Evolutionary conservation across 2,797 vertebrate species (phyloP).

Genomic region (Zalophus californianus): DNA sequence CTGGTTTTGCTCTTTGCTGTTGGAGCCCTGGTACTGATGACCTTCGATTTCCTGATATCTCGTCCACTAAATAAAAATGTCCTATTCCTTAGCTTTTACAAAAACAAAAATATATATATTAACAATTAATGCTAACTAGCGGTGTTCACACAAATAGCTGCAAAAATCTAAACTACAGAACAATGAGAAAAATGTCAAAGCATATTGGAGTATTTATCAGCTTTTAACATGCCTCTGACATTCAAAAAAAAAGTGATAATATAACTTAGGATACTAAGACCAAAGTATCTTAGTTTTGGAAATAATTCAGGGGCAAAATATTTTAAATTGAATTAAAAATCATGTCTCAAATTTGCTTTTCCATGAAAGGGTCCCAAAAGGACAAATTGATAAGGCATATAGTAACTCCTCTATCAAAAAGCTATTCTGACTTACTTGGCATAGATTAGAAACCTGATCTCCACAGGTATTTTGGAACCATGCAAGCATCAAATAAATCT

Average conservation of each 20-base stretch:
- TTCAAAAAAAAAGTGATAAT: neutral
- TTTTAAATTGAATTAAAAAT: conserved; percentile 46
- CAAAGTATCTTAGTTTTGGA: neutral
- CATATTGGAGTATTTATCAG: neutral
- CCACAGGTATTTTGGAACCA: neutral
- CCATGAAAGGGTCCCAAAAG: neutral
- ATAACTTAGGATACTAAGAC: conserved; percentile 13
- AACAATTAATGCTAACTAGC: neutral
- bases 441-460: neutral
- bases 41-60: neutral
- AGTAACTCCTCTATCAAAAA: neutral
- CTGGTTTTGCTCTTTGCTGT: neutral
- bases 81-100: neutral
- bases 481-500: neutral
- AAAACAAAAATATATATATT: neutral
- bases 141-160: neutral
- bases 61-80: neutral
- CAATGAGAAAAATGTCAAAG: neutral
- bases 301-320: neutral
- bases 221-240: conserved; percentile 7
- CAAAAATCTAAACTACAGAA: neutral
- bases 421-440: neutral
- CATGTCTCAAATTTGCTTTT: neutral
- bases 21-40: neutral
- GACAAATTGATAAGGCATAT: neutral